Base-by-base conservation (phyloP, 2,113 vertebrate species). In the Alexandromys fortis region DNA sequence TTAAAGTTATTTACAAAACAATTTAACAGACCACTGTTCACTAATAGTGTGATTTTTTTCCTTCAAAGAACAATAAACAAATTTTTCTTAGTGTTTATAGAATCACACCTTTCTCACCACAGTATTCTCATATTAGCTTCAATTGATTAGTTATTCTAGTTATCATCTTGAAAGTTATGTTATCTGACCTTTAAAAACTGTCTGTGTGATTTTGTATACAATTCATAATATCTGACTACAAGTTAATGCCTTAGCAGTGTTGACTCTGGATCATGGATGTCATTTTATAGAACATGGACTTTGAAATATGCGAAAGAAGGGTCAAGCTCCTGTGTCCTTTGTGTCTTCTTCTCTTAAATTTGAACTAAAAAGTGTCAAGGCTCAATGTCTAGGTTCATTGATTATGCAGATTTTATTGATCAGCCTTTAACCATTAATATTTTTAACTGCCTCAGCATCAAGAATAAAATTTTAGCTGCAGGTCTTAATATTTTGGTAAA, bases 351-450 rank as follows among this genome's bases (percentile, higher is more conserved):
- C 73, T 94, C 79, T 92, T 11, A 42, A 6, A 14, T 77, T 12
- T 49, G 92, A 0, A 68, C 83, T 67, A 86, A 83, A 87, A 86
- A 94, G 35, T 65, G 14, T 11, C 81, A 81, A 19, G 7, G 8
- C 78, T 1, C 78, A 24, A 26, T 95, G 68, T 93, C 22, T 12
- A 90, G 63, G 83, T 55, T 86, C 55, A 92, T 97, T 97, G 97
- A 98, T 98, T 98, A 94, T 97, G 89, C 89, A 96, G 77, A 97
- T 94, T 87, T 13, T 49, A 93, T 97, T 13, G 93, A 88, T 94
- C 86, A 35, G 55, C 58, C 97, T 97, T 98, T 94, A 97, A 98
- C 97, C 88, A 94, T 94, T 93, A 85, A 83, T 96, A 68, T 73
- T 87, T 96, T 95, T 85, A 96, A 97, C 86, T 97, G 79, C 67